These are phyloP conservation scores for Siderastrea radians DNA, from an alignment of 92 coral and sea anemone species.

Conservation along the genomic window DNA sequence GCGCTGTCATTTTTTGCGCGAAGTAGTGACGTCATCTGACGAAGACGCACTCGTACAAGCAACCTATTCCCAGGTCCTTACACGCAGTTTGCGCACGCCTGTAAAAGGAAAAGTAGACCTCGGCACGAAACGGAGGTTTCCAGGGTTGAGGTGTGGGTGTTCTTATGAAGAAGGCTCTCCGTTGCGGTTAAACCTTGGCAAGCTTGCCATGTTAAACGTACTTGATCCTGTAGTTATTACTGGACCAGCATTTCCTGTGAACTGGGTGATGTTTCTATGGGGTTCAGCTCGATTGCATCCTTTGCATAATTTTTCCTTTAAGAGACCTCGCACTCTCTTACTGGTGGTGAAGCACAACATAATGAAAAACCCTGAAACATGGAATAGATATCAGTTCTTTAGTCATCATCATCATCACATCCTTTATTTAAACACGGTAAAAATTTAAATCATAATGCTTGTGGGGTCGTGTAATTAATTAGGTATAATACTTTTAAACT, in stretches of 20 bases:
- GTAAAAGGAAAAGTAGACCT: too few relatives aligned
- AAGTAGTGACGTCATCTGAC: not conserved
- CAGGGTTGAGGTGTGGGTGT: too few relatives aligned
- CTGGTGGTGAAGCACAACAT: slow-evolving; percentile 34
- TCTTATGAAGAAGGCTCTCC: not conserved
- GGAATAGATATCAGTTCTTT: not conserved
- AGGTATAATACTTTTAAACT: too few relatives aligned
- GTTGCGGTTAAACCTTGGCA: not conserved
- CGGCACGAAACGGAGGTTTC: too few relatives aligned
- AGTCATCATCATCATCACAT: too few relatives aligned
- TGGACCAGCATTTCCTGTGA: not conserved
- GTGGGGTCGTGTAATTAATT: too few relatives aligned
- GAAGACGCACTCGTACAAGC: too few relatives aligned
- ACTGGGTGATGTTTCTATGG: not conserved
- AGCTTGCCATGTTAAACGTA: not conserved
- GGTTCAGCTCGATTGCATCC: not conserved
- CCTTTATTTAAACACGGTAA: too few relatives aligned
- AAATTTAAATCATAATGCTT: too few relatives aligned
- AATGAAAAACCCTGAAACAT: slow-evolving; percentile 31
- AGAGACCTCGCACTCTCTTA: slow-evolving; percentile 23
- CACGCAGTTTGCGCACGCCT: too few relatives aligned
- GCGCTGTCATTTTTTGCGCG: not conserved
- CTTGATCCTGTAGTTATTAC: not conserved
- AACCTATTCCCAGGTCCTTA: too few relatives aligned
- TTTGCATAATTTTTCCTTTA: slow-evolving; percentile 14